Percentiles rank a stretch among this genome's conserved stretches.
Conservation (phyloP, 2,797 vertebrate species). For the Trachurus trachurus region DNA sequence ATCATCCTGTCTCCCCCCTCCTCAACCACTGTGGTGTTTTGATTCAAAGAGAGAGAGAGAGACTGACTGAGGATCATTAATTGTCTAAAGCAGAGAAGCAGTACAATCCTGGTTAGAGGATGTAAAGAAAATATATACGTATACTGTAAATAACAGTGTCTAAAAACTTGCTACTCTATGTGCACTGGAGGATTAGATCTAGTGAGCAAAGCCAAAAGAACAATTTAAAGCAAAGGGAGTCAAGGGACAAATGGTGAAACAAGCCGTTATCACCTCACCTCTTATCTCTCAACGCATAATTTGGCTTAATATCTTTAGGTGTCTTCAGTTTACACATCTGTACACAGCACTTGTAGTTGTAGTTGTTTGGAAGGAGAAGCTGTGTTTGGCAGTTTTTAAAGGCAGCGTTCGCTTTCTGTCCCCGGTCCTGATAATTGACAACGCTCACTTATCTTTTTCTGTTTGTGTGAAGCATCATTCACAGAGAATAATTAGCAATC, state of each 20-base stretch:
- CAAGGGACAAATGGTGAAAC: too few relatives aligned
- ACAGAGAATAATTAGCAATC: slow-evolving; percentile 84
- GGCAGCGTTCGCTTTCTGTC: slow-evolving; percentile 48
- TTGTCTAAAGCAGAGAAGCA: slow-evolving; percentile 27
- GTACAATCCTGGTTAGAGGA: too few relatives aligned
- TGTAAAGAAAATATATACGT: too few relatives aligned
- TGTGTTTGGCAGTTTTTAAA: slow-evolving; percentile 57
- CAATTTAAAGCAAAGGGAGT: too few relatives aligned
- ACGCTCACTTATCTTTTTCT: slow-evolving; percentile 70
- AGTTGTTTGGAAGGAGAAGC: slow-evolving; percentile 51
- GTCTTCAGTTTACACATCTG: slow-evolving; percentile 25
- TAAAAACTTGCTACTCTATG: too few relatives aligned
- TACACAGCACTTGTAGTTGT: slow-evolving; percentile 30
- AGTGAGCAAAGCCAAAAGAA: too few relatives aligned
- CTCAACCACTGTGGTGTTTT: slow-evolving; percentile 16
- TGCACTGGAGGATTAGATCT: too few relatives aligned
- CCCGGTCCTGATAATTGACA: slow-evolving; percentile 70
- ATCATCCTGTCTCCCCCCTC: neutral
- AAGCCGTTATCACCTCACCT: neutral
- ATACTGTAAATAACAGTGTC: too few relatives aligned
- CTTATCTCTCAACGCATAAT: slow-evolving; percentile 22
- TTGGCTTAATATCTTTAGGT: slow-evolving; percentile 26
- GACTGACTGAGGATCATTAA: slow-evolving; percentile 3
- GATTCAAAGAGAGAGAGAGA: slow-evolving; percentile 16
- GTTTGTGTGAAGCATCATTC: slow-evolving; percentile 82